Evolutionary conservation across 2,113 vertebrate species (phyloP), one percentile per base, ranked within the genome.

Genomic region (Nansenia antarctica): DNA sequence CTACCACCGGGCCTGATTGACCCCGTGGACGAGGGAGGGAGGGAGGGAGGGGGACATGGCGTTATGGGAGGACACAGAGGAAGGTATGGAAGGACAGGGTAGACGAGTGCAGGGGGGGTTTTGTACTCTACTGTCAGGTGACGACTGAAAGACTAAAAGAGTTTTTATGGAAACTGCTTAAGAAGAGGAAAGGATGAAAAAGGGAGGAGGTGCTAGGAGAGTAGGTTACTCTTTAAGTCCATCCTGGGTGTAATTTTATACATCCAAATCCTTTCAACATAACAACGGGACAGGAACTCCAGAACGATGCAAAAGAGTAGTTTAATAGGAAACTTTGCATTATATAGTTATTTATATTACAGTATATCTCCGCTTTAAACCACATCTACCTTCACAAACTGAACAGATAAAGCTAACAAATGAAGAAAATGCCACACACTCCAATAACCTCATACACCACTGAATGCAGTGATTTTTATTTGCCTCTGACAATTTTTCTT

Each of bases 1-100:
- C 96, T 77, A 98, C 96, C 0, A 98, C 97, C 0, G 97, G 96
- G 49, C 97, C 97, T 0, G 97, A 98, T 61, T 98, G 93, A 96
- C 66, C 82, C 11, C 15, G 39, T 42, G 39, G 39, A 18, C 2
- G 3, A 31, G n/a, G 14, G 37, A n/a, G 42, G 22, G 15, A 2
- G 18, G n/a, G n/a, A 5, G 9, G 15, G 26, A 24, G 12, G 9
- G 26, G 58, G 9, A n/a, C n/a, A n/a, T n/a, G n/a, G n/a, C n/a
- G n/a, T n/a, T 6, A 11, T 52, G 32, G 22, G 57, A 69, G 26
- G 45, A 49, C 68, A 30, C 14, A 57, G 54, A 9, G 18, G 30
- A n/a, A 7, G 45, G 45, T 49, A 49, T 49, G n/a, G n/a, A n/a
- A n/a, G n/a, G n/a, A n/a, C n/a, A n/a, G n/a, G n/a, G n/a, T n/a